A percentile compares a stretch with the other conserved stretches of the same genome.
phyloP scores from a whole-genome alignment of 2,797 vertebrate genomes.

The Carcharodon carcharias region DNA sequence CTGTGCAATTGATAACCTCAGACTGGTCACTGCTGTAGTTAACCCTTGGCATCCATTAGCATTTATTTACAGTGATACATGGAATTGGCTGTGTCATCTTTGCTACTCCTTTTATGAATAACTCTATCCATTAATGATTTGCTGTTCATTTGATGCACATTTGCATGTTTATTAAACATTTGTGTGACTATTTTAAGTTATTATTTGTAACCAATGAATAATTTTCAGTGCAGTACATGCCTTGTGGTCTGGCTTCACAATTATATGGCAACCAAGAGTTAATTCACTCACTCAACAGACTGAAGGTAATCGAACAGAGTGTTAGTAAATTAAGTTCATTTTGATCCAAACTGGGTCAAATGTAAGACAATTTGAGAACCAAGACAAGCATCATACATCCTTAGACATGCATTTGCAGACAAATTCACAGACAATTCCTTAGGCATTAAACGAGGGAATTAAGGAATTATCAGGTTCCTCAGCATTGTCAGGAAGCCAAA shows the following conservation, averaged over 20 bases:
- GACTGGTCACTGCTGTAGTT: background rate
- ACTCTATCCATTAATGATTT: background rate
- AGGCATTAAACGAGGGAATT: background rate
- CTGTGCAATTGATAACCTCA: background rate
- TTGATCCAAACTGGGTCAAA: background rate
- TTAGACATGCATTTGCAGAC: background rate
- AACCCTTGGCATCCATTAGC: background rate
- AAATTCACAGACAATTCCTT: background rate
- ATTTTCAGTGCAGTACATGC: background rate
- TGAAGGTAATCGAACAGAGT: background rate
- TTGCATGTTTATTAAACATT: background rate
- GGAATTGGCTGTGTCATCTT: background rate
- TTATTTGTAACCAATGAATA: background rate
- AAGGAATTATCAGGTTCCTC: background rate
- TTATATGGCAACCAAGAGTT: background rate
- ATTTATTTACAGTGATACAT: background rate
- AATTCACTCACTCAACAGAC: background rate
- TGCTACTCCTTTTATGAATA: background rate
- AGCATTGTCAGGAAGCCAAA: background rate
- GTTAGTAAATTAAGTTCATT: background rate
- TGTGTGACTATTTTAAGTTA: background rate
- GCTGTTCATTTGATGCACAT: background rate
- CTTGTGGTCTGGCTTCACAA: background rate
- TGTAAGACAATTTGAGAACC: background rate
- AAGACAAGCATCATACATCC: background rate